Conservation (phyloP, 2,113 vertebrate genomes). For the Dipodomys ordii region DNA sequence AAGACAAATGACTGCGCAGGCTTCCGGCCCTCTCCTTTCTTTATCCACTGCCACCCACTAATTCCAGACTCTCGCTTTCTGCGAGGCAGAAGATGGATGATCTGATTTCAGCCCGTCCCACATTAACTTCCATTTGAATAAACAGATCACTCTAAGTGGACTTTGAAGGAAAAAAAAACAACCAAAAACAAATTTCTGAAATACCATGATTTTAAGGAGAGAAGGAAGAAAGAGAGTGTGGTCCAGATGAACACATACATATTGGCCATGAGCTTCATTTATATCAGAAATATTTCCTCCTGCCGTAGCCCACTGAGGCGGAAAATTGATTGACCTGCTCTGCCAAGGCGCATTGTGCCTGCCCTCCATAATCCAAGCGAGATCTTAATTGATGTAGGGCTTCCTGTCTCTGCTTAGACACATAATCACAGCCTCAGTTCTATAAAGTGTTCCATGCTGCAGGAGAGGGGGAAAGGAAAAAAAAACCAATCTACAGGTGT, state of each 20-base stretch:
- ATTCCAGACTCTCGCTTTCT: background rate
- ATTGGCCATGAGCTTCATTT: background rate
- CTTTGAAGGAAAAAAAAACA: background rate
- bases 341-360: background rate
- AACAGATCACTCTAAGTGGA: background rate
- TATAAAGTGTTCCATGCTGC: background rate
- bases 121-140: background rate
- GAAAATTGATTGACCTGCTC: constrained; percentile 64
- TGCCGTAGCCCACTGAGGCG: constrained; percentile 40
- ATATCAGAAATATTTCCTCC: constrained; percentile 30
- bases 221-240: background rate
- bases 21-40: background rate
- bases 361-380: constrained; percentile 22
- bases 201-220: background rate
- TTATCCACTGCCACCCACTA: rapidly evolving
- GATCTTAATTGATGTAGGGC: constrained; percentile 49
- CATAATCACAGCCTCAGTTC: background rate
- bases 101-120: rapidly evolving
- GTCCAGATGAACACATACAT: background rate
- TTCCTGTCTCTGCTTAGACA: constrained; percentile 8
- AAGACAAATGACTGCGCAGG: background rate
- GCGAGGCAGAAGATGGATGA: background rate
- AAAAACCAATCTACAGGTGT: background rate
- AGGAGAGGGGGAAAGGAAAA: background rate
- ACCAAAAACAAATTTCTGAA: background rate